These are phyloP conservation scores for Aphelenchoides bicaudatus DNA, from an alignment of 2,888 invertebrate genomes.

Conservation along the genomic window DNA sequence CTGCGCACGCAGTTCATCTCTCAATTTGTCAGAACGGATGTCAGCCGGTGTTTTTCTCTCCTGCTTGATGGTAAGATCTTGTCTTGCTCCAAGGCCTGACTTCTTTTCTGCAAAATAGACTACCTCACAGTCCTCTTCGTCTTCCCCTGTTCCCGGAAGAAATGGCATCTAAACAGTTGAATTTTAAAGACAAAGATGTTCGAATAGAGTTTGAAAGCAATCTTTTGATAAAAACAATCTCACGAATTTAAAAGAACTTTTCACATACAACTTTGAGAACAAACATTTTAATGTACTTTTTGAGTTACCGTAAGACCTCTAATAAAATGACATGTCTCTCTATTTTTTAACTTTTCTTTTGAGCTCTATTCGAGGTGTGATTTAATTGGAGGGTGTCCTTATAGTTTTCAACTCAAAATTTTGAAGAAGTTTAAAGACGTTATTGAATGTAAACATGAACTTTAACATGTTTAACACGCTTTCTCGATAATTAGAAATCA, in stretches of 20 bases:
- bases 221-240: neutral
- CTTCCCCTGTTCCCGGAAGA: neutral
- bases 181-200: neutral
- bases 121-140: neutral
- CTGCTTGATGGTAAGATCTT: slow-evolving; percentile 2
- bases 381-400: no score
- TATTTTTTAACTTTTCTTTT: neutral
- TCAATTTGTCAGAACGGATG: slow-evolving; percentile 9
- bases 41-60: neutral
- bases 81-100: slow-evolving; percentile 10
- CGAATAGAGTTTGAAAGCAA: neutral
- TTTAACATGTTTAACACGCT: no score
- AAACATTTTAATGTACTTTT: no score
- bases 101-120: neutral
- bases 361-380: neutral
- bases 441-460: no score
- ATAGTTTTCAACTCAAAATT: no score
- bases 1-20: no score
- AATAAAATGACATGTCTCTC: neutral
- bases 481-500: no score
- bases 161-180: neutral
- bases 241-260: neutral
- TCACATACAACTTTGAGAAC: neutral
- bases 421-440: no score
- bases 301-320: no score